Conservation (phyloP, 2,888 invertebrate species). For the Teinopalpus imperialis region DNA sequence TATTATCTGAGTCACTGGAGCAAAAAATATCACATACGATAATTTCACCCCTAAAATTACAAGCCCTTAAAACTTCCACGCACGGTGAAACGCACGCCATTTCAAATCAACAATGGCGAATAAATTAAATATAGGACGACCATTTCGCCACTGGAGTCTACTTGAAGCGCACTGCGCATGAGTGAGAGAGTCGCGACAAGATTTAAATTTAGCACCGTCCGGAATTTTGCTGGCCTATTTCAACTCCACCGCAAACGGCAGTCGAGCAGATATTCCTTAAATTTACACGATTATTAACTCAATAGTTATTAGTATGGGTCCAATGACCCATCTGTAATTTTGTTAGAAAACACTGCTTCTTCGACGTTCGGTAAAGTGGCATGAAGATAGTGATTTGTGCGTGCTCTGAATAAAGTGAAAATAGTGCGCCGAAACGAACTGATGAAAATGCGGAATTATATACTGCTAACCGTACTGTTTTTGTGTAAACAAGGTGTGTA, state of each 20-base stretch:
- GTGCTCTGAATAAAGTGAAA: conserved; percentile 28
- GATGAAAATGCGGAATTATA: conserved; percentile 45
- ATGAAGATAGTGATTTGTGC: conserved; percentile 38
- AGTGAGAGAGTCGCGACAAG: conserved; percentile 57
- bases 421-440: conserved; percentile 14
- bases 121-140: conserved; percentile 38
- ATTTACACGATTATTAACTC: conserved; percentile 17
- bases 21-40: conserved; percentile 12
- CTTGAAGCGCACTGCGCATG: conserved; percentile 56
- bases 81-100: conserved; percentile 16
- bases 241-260: conserved; percentile 52
- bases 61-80: conserved; percentile 9
- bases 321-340: no score
- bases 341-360: conserved; percentile 9
- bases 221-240: conserved; percentile 70
- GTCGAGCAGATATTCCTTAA: conserved; percentile 40
- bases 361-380: conserved; percentile 35
- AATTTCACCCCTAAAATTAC: conserved; percentile 7
- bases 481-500: conserved; percentile 56
- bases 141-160: conserved; percentile 43
- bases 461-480: conserved; percentile 47
- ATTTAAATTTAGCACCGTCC: conserved; percentile 74
- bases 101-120: conserved; percentile 17
- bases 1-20: conserved; percentile 18
- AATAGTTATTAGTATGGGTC: no score